phyloP scores from a whole-genome alignment of 2,113 vertebrate genomes.

The Tricholaema leucomelas region DNA sequence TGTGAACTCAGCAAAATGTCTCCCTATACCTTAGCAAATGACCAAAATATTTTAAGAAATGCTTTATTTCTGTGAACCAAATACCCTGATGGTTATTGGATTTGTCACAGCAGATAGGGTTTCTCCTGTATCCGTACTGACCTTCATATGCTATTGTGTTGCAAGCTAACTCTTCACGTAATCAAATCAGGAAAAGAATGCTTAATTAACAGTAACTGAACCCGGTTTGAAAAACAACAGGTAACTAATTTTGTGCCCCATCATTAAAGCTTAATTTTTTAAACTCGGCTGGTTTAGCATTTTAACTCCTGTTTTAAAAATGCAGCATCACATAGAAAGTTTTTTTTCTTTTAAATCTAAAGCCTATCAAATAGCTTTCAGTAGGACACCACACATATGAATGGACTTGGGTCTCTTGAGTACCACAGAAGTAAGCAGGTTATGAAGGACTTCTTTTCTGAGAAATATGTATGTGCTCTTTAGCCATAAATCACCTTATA shows the following conservation, averaged over 20 bases:
- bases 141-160: constrained; percentile 48
- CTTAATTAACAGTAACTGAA: constrained; percentile 51
- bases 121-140: constrained; percentile 64
- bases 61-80: constrained; percentile 64
- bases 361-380: constrained; percentile 21
- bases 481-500: constrained; percentile 54
- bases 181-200: constrained; percentile 52
- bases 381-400: constrained; percentile 3
- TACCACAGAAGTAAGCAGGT: constrained; percentile 35
- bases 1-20: neutral
- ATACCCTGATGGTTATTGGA: constrained; percentile 71
- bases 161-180: constrained; percentile 60
- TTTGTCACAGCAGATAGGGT: constrained; percentile 76
- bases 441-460: constrained; percentile 64
- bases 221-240: neutral
- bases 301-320: constrained; percentile 15
- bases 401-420: constrained; percentile 19
- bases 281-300: neutral
- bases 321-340: neutral
- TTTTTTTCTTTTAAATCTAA: neutral
- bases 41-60: constrained; percentile 66
- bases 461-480: constrained; percentile 51
- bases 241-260: neutral
- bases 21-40: constrained; percentile 66
- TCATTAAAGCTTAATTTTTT: neutral